A percentile compares a stretch with the other conserved stretches of the same genome.
phyloP scores from a whole-genome alignment of 2,888 invertebrate genomes.

The Scelioninae gen. 1 region DNA sequence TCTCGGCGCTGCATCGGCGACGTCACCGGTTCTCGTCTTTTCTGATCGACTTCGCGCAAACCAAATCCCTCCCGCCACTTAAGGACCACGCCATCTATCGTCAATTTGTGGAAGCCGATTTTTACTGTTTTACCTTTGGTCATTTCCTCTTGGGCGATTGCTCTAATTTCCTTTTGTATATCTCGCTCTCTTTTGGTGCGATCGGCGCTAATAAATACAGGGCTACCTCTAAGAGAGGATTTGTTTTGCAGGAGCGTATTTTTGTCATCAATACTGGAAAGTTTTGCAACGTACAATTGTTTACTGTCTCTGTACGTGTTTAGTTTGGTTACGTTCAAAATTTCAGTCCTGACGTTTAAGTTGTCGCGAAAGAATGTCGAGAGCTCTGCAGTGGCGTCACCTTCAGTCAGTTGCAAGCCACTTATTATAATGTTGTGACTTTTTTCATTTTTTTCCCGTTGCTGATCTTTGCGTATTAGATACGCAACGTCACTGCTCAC shows the following conservation, averaged over 20 bases:
- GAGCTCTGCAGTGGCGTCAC: too few relatives aligned
- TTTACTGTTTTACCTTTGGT: background rate
- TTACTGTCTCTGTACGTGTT: background rate
- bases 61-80: background rate
- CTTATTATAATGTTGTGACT: too few relatives aligned
- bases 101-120: background rate
- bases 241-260: background rate
- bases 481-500: too few relatives aligned
- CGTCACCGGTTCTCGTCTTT: background rate
- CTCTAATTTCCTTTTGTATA: background rate
- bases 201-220: background rate
- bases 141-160: background rate
- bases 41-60: background rate
- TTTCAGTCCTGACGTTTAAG: background rate
- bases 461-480: too few relatives aligned
- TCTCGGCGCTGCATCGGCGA: too few relatives aligned
- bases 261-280: background rate
- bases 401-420: too few relatives aligned
- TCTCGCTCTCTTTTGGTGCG: background rate
- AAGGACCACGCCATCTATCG: background rate
- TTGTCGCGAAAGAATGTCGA: too few relatives aligned
- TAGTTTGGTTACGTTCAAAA: background rate
- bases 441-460: too few relatives aligned
- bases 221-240: background rate
- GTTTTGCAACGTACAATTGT: background rate